Evolutionary conservation across 2,888 invertebrate species (phyloP).

Genomic region (Cataglyphis livida): DNA sequence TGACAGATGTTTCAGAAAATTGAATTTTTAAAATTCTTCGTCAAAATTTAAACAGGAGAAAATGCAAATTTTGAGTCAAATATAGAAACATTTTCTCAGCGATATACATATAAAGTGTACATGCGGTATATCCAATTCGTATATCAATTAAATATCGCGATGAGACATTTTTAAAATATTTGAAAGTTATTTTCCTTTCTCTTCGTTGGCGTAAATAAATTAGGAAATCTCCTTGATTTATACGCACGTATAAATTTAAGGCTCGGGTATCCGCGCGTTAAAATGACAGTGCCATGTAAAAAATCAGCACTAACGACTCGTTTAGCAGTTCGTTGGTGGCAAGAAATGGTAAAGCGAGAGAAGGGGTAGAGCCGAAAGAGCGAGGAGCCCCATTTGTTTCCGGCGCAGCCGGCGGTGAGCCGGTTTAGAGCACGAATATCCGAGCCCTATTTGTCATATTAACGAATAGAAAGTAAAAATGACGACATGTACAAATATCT

Average conservation of each 20-base stretch:
- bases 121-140: not conserved
- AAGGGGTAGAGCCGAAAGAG: constrained; percentile 29
- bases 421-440: constrained; percentile 45
- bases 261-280: constrained; percentile 40
- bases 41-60: not conserved
- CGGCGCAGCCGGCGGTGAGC: constrained; percentile 34
- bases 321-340: constrained; percentile 42
- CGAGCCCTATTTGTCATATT: constrained; percentile 47
- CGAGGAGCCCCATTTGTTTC: constrained; percentile 40
- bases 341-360: constrained; percentile 11
- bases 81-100: not conserved
- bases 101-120: not conserved
- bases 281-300: constrained; percentile 41
- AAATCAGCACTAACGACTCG: constrained; percentile 51
- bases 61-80: constrained; percentile 28
- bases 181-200: not conserved
- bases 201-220: constrained; percentile 13
- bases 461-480: constrained; percentile 55
- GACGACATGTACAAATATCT: constrained; percentile 42
- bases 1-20: constrained; percentile 42
- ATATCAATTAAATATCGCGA: not conserved
- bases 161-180: not conserved
- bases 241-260: constrained; percentile 41
- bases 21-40: constrained; percentile 35
- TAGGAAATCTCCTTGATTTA: constrained; percentile 42